Evolutionary conservation across 2,113 vertebrate species (phyloP).

Genomic region (Apus apus): DNA sequence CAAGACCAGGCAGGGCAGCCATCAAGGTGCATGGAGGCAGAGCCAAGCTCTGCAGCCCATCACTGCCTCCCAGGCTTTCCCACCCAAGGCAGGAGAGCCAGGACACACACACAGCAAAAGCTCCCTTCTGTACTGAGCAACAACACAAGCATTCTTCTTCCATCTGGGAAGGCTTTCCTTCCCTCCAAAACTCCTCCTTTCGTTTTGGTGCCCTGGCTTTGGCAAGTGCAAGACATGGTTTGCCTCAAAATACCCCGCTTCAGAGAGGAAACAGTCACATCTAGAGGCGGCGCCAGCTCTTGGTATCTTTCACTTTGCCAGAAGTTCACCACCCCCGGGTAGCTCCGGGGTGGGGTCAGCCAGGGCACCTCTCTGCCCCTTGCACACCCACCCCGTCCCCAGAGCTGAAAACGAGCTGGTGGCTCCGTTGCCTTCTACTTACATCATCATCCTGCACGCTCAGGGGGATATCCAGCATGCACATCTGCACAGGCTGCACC

Average conservation of each 20-base stretch:
- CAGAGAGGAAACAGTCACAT: constrained; percentile 5
- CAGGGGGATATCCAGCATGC: constrained; percentile 86
- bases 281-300: constrained; percentile 25
- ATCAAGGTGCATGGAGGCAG: background rate
- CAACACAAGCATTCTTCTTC: background rate
- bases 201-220: constrained; percentile 8
- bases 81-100: background rate
- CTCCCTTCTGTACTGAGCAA: background rate
- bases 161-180: background rate
- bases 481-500: constrained; percentile 85
- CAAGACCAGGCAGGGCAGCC: background rate
- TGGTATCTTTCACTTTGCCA: constrained; percentile 11
- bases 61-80: background rate
- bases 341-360: background rate
- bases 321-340: background rate
- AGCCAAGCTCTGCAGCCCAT: background rate
- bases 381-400: background rate
- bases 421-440: constrained; percentile 50
- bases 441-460: constrained; percentile 86
- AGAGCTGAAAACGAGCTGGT: background rate
- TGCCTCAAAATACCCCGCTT: background rate
- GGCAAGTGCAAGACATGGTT: background rate
- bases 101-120: background rate
- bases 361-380: background rate
- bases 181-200: constrained; percentile 12